Percentiles rank a stretch among this genome's conserved stretches.
Conservation (phyloP, 2,113 vertebrate species). For the Ibidorhyncha struthersii region DNA sequence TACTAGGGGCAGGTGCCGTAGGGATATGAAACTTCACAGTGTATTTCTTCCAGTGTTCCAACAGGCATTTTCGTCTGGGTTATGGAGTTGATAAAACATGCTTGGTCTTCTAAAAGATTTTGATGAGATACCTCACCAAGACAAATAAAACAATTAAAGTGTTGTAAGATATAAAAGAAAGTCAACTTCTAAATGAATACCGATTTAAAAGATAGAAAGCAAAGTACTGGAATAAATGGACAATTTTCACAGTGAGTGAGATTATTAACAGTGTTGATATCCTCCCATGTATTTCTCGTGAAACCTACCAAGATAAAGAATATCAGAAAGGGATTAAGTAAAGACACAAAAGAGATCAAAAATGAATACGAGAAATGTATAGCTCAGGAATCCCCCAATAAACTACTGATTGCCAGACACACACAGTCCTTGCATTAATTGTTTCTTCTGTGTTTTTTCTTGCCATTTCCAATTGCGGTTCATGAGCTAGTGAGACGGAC, state of each 20-base stretch:
- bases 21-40: not conserved
- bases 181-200: not conserved
- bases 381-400: not conserved
- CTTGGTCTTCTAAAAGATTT: not conserved
- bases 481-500: not conserved
- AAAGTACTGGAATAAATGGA: not conserved
- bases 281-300: not conserved
- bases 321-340: not conserved
- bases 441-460: not conserved
- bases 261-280: not conserved
- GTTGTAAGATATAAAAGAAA: not conserved
- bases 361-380: not conserved
- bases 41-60: not conserved
- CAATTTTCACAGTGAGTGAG: not conserved
- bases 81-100: not conserved
- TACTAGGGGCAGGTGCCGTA: fast-evolving
- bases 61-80: not conserved
- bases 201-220: not conserved
- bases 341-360: not conserved
- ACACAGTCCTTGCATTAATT: not conserved
- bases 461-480: not conserved
- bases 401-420: not conserved
- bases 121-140: not conserved
- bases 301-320: not conserved
- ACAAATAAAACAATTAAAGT: not conserved